phyloP scores from a whole-genome alignment of 2,797 vertebrate genomes.

The Glyptemys insculpta region DNA sequence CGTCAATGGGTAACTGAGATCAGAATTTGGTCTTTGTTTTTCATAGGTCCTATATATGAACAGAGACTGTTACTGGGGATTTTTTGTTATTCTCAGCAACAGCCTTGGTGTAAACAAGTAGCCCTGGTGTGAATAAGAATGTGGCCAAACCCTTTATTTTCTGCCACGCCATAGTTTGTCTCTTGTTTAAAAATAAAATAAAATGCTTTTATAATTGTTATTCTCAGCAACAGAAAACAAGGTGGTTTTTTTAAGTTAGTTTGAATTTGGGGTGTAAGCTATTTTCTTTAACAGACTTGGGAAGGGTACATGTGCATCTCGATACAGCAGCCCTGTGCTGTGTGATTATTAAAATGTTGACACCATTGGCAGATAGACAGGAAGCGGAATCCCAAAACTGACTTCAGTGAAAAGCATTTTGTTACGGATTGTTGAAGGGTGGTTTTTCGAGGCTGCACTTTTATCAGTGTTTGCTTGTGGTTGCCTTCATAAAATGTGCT shows the following conservation, averaged over 20 bases:
- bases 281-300: constrained; percentile 41
- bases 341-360: constrained; percentile 11
- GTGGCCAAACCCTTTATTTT: constrained; percentile 18
- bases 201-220: neutral
- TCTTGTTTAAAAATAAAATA: neutral
- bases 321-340: constrained; percentile 1
- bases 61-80: neutral
- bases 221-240: constrained; percentile 33
- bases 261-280: neutral
- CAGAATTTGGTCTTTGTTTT: neutral
- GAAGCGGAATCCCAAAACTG: constrained; percentile 53
- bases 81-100: neutral
- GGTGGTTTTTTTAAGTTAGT: neutral
- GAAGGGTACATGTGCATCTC: constrained; percentile 10
- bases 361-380: neutral
- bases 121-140: neutral
- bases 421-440: constrained; percentile 1
- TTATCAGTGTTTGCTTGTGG: neutral
- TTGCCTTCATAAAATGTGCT: rapidly evolving
- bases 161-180: neutral
- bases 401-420: constrained; percentile 38
- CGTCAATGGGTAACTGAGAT: neutral
- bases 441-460: constrained; percentile 12
- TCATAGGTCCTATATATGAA: neutral
- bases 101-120: neutral